Base-by-base conservation (phyloP, 2,113 vertebrate species). In the Thinocorus orbignyianus region DNA sequence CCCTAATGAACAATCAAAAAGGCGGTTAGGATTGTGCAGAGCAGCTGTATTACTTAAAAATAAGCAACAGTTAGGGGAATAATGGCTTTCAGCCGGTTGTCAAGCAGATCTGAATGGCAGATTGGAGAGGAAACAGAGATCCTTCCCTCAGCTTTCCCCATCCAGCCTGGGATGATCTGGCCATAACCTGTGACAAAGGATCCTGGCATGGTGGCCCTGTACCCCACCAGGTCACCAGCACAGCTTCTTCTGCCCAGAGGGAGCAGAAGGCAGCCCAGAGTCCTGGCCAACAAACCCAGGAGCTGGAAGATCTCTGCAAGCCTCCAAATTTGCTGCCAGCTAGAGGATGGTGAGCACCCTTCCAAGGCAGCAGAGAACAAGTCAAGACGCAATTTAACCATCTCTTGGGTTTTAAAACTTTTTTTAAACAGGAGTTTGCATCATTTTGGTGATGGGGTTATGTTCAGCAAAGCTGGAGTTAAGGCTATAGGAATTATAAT, bases 1-100 rank as follows among this genome's bases (percentile, higher is more conserved):
- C 88, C 86, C 92, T 93, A 85, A 95, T 93, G 96, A 97, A 62
- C 94, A 89, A 66, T 94, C 95, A 79, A 19, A 86, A 69, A 89
- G 81, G 91, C 81, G 83, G 88, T 86, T 89, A 81, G 73, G 73
- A 93, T 66, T 78, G 73, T 10, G 1, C 66, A 91, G 81, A 96
- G 91, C 92, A 82, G 95, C 89, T 85, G 92, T 39, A 82, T 95
- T 80, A 57, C 86, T 94, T 91, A 93, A 90, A 95, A 95, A 81
- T 73, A 90, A 91, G 92, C 92, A 95, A 85, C 81, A 94, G 83
- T 87, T 95, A 61, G 41, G 78, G 78, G n/a, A 81, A 39, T 89
- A 51, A 94, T 92, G 91, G 77, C 66, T 89, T 41, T 73, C 81
- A 66, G 94, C 25, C 73, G 15, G 86, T 65, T 69, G 57, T 65